phyloP scores from a whole-genome alignment of 2,888 invertebrate species.

The Clostera curtula region DNA sequence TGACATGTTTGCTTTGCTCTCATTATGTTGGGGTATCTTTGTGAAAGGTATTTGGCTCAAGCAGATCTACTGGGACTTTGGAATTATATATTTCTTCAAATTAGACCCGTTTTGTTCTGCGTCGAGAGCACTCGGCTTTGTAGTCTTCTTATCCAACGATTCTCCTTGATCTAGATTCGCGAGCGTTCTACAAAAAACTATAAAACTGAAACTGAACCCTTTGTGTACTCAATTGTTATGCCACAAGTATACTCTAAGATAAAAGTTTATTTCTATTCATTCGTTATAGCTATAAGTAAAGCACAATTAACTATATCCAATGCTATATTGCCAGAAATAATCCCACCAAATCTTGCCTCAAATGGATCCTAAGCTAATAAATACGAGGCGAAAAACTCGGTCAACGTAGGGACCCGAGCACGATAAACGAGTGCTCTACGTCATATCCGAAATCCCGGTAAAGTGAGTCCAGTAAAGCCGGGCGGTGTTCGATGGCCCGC shows the following conservation, averaged over 20 bases:
- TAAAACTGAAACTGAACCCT: too few relatives aligned
- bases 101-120: slow-evolving; percentile 2
- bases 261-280: not conserved
- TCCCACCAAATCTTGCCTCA: slow-evolving; percentile 44
- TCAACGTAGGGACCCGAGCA: slow-evolving; percentile 43
- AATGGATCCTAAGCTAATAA: slow-evolving; percentile 66
- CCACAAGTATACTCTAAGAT: not conserved
- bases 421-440: slow-evolving; percentile 70
- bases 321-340: slow-evolving; percentile 53
- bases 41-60: slow-evolving; percentile 24
- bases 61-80: slow-evolving; percentile 28
- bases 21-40: slow-evolving; percentile 34
- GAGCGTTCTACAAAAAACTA: not conserved
- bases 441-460: slow-evolving; percentile 74
- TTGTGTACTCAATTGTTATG: not conserved
- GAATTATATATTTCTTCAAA: slow-evolving; percentile 17
- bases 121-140: not conserved
- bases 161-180: not conserved
- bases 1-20: slow-evolving; percentile 47
- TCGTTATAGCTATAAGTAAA: slow-evolving; percentile 14
- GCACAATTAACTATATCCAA: slow-evolving; percentile 37
- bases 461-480: slow-evolving; percentile 69
- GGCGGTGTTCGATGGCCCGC: slow-evolving; percentile 66
- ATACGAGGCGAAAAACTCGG: slow-evolving; percentile 66
- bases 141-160: not conserved